Evolutionary conservation across 2,113 vertebrate genomes (phyloP).

Genomic region (Jaculus jaculus): DNA sequence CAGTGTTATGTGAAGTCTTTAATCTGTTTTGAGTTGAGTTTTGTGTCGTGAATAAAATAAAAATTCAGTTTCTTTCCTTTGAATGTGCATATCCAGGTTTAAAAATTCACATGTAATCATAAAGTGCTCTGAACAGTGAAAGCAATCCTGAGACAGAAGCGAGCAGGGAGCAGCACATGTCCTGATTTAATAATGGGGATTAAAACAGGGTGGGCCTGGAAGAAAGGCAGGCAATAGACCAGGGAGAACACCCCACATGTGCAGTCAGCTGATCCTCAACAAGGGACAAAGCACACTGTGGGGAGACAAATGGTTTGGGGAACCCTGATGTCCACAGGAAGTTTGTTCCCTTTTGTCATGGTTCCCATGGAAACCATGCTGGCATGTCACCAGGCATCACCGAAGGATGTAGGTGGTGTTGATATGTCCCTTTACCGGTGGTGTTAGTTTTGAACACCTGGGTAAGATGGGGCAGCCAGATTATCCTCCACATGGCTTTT

Average conservation of each 20-base stretch:
- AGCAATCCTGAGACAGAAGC: background rate
- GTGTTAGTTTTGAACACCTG: fast-evolving
- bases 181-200: no score
- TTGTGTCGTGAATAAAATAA: background rate
- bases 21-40: background rate
- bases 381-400: background rate
- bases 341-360: no score
- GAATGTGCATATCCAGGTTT: background rate
- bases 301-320: background rate
- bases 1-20: background rate
- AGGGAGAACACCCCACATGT: background rate
- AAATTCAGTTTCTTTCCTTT: background rate
- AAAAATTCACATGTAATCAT: background rate
- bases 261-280: no score
- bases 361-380: background rate
- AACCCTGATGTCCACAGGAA: background rate
- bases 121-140: background rate
- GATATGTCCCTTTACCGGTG: background rate
- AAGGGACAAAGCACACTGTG: background rate
- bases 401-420: fast-evolving
- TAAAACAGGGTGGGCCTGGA: background rate
- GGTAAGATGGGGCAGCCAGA: no score
- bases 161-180: background rate
- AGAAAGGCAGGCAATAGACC: background rate
- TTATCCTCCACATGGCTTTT: fast-evolving